These are phyloP conservation scores for Odontomachus brunneus DNA, from an alignment of 1,140 invertebrate genomes.

Conservation along the genomic window DNA sequence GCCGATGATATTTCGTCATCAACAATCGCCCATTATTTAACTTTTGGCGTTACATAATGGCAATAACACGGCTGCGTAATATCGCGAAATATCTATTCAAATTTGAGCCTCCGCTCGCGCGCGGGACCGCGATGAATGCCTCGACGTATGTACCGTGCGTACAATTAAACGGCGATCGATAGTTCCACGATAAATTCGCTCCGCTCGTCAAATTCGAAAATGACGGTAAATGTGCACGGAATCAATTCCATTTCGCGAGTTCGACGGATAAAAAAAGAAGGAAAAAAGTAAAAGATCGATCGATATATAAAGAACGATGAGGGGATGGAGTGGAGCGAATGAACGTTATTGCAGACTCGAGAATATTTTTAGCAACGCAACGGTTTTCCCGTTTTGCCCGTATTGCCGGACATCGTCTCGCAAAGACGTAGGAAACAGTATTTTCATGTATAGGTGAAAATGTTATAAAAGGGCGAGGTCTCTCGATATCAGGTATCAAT, in stretches of 20 bases:
- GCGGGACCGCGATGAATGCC: constrained; percentile 5
- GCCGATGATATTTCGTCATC: constrained; percentile 28
- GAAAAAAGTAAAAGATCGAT: background rate
- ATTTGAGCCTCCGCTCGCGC: background rate
- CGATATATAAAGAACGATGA: background rate
- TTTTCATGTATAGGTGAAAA: constrained; percentile 37
- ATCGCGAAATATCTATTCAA: constrained; percentile 26
- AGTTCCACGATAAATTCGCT: background rate
- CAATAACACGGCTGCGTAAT: constrained; percentile 25
- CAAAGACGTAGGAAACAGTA: constrained; percentile 1
- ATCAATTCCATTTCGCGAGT: background rate
- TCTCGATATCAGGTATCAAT: constrained; percentile 55
- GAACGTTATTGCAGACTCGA: constrained; percentile 23
- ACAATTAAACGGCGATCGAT: constrained; percentile 16
- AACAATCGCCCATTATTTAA: constrained; percentile 35
- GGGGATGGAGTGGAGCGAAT: background rate
- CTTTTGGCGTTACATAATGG: constrained; percentile 3
- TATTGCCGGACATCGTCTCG: background rate
- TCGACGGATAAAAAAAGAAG: background rate
- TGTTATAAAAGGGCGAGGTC: constrained; percentile 13
- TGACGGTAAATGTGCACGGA: background rate
- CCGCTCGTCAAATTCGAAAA: constrained; percentile 20
- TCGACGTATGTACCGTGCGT: too few relatives aligned
- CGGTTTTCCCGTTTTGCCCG: constrained; percentile 15
- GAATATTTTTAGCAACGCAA: constrained; percentile 39